Conservation (phyloP, 2,113 vertebrate genomes). For the Proteles cristata region DNA sequence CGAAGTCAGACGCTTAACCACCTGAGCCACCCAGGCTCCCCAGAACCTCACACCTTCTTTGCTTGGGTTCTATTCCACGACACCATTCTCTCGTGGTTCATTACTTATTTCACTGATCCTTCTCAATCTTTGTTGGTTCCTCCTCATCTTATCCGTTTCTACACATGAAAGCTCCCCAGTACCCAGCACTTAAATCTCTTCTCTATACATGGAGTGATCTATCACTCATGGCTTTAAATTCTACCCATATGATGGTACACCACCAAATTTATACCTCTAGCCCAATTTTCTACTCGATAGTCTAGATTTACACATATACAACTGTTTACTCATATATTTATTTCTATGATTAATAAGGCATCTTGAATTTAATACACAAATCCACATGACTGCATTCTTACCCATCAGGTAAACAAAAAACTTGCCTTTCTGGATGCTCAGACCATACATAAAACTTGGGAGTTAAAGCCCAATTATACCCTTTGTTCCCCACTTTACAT, state of each 20-base stretch:
- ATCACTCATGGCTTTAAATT: neutral
- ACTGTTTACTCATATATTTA: neutral
- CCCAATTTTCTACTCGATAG: neutral
- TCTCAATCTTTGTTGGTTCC: neutral
- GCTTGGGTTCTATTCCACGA: neutral
- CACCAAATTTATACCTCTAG: neutral
- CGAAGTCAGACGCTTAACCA: too few relatives aligned
- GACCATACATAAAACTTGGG: neutral
- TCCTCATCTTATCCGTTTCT: neutral
- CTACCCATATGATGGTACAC: neutral
- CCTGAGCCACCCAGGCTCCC: too few relatives aligned
- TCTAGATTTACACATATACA: neutral
- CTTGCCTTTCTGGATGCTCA: neutral
- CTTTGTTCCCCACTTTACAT: neutral
- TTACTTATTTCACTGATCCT: neutral
- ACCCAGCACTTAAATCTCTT: neutral
- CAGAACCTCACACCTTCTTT: neutral
- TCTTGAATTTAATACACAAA: slow-evolving; percentile 37
- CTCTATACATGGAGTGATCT: neutral
- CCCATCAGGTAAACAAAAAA: slow-evolving; percentile 14
- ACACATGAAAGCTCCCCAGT: neutral
- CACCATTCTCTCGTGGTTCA: neutral
- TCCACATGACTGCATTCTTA: neutral
- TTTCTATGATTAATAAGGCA: slow-evolving; percentile 11
- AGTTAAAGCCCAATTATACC: neutral